These are phyloP conservation scores for Temnothorax longispinosus DNA, from an alignment of 1,140 invertebrate genomes.

Conservation along the genomic window DNA sequence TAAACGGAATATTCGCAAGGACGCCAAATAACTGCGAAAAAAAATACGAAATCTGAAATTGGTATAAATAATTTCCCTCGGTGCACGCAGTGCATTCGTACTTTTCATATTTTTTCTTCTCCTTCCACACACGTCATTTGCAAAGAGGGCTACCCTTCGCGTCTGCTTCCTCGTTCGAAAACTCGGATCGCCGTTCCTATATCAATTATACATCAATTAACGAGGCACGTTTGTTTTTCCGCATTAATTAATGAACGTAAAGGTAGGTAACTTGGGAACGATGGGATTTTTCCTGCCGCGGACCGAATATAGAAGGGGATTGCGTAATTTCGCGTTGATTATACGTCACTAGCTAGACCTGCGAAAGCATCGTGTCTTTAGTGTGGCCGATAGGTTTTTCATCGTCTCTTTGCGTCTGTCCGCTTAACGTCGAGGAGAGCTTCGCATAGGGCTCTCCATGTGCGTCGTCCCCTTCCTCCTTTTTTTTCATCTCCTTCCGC, in stretches of 20 bases:
- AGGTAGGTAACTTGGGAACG: slow-evolving; percentile 75
- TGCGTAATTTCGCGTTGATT: slow-evolving; percentile 71
- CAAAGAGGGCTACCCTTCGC: slow-evolving; percentile 20
- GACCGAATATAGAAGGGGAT: neutral
- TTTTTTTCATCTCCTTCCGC: slow-evolving; percentile 63
- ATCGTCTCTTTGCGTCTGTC: slow-evolving; percentile 72
- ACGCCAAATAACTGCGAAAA: neutral
- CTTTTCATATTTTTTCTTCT: slow-evolving; percentile 23
- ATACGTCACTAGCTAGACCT: slow-evolving; percentile 19
- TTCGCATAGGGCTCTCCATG: slow-evolving; percentile 65
- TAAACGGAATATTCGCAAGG: neutral
- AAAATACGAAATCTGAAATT: neutral
- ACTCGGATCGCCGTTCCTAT: slow-evolving; percentile 80
- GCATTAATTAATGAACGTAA: slow-evolving; percentile 84
- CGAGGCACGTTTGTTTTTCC: slow-evolving; percentile 81
- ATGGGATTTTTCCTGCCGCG: slow-evolving; percentile 60
- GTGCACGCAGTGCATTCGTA: neutral
- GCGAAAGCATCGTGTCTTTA: slow-evolving; percentile 69
- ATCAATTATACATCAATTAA: slow-evolving; percentile 84
- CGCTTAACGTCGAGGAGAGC: slow-evolving; percentile 72
- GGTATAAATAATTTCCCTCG: slow-evolving; percentile 14
- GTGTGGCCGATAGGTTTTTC: slow-evolving; percentile 77
- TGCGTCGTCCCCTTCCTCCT: slow-evolving; percentile 66
- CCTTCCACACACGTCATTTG: neutral
- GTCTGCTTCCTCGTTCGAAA: slow-evolving; percentile 38